Percentiles rank a stretch among this genome's conserved stretches.
Conservation (phyloP, 2,113 vertebrate genomes). For the Semicossyphus pulcher region DNA sequence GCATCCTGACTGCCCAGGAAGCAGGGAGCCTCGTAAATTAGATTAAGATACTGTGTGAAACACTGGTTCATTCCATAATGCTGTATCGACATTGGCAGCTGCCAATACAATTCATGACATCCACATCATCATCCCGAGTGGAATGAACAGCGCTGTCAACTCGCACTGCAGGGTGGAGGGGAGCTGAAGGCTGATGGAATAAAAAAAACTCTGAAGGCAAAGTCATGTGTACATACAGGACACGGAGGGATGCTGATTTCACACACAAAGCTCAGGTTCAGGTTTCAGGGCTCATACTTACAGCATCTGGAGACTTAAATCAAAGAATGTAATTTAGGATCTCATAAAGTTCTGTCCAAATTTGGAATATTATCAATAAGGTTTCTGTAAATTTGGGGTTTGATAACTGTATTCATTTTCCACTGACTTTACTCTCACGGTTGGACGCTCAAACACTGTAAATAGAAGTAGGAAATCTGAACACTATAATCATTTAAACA, state of each 20-base stretch:
- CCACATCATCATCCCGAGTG: conserved; percentile 81
- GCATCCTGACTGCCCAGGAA: conserved; percentile 74
- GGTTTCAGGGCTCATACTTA: conserved; percentile 12
- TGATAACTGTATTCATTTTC: too few species aligned
- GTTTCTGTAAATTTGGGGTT: too few species aligned
- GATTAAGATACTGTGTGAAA: conserved; percentile 86
- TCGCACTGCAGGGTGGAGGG: conserved; percentile 55
- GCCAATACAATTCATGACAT: conserved; percentile 85
- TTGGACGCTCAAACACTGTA: too few species aligned
- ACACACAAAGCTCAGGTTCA: conserved; percentile 17
- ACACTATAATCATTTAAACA: too few species aligned
- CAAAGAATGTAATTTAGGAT: too few species aligned
- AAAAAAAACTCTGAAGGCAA: conserved; percentile 22
- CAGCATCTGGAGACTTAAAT: too few species aligned
- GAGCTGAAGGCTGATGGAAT: conserved; percentile 42
- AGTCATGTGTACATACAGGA: conserved; percentile 53
- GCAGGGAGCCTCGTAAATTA: conserved; percentile 75
- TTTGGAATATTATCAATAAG: too few species aligned
- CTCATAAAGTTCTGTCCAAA: too few species aligned
- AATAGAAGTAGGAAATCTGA: too few species aligned
- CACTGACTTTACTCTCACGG: too few species aligned
- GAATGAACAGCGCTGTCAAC: conserved; percentile 82
- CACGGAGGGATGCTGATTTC: conserved; percentile 9
- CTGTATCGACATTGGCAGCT: conserved; percentile 86
- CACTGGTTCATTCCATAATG: conserved; percentile 82